These are phyloP conservation scores for Poecilia picta DNA, from an alignment of 2,797 vertebrate species.

Conservation along the genomic window DNA sequence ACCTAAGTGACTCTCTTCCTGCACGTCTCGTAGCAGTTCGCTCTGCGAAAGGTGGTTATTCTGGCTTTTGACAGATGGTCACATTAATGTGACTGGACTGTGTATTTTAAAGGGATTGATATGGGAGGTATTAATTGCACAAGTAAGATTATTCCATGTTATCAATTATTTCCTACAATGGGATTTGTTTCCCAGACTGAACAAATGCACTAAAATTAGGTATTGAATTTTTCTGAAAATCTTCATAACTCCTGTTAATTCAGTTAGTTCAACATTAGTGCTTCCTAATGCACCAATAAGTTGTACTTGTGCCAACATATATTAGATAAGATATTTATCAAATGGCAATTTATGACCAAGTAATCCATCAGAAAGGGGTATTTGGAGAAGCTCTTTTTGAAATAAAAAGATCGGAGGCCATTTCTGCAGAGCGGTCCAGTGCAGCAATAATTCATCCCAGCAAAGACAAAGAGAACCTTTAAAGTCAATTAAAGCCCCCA, in stretches of 20 bases:
- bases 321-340: constrained; percentile 45
- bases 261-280: constrained; percentile 22
- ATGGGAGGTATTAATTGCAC: background rate
- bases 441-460: constrained; percentile 18
- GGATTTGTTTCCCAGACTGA: background rate
- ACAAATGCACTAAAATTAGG: background rate
- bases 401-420: constrained; percentile 40
- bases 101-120: background rate
- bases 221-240: background rate
- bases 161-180: background rate
- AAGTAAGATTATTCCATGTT: background rate
- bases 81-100: no score
- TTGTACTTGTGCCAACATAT: constrained; percentile 43
- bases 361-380: constrained; percentile 19
- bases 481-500: constrained; percentile 6
- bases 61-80: no score
- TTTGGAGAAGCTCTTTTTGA: constrained; percentile 6
- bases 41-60: no score
- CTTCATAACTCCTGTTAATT: constrained; percentile 32
- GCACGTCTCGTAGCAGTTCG: no score
- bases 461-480: constrained; percentile 14
- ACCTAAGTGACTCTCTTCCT: no score
- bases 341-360: constrained; percentile 38
- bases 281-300: constrained; percentile 40
- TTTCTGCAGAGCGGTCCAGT: constrained; percentile 21